phyloP scores from a whole-genome alignment of 2,888 invertebrate species.

The Aethes cnicana region DNA sequence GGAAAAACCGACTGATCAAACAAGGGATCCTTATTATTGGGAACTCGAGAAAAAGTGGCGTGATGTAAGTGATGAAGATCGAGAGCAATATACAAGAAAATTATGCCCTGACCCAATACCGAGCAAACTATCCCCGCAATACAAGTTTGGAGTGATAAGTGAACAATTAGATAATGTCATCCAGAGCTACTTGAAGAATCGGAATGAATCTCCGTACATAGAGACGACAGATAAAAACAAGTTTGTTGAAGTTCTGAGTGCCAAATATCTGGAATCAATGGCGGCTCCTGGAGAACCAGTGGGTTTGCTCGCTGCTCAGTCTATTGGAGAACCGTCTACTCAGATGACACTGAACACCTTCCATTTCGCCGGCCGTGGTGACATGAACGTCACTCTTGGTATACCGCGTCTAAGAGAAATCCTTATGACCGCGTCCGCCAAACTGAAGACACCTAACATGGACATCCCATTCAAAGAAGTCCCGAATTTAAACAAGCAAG shows the following conservation, averaged over 20 bases:
- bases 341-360: constrained; percentile 99
- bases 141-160: constrained; percentile 91
- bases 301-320: constrained; percentile 97
- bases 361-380: constrained; percentile 99
- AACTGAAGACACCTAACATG: constrained; percentile 97
- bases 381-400: constrained; percentile 99
- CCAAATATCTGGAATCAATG: constrained; percentile 89
- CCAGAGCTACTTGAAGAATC: constrained; percentile 79
- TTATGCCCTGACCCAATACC: constrained; percentile 89
- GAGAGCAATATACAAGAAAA: constrained; percentile 76
- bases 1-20: constrained; percentile 72
- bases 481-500: constrained; percentile 74
- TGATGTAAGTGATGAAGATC: constrained; percentile 82
- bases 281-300: constrained; percentile 97
- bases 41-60: constrained; percentile 87
- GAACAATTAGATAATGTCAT: constrained; percentile 90
- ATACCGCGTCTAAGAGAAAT: constrained; percentile 98
- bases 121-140: constrained; percentile 87
- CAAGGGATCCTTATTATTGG: constrained; percentile 83
- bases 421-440: constrained; percentile 96
- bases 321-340: constrained; percentile 99
- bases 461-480: constrained; percentile 90
- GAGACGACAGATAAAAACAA: constrained; percentile 66
- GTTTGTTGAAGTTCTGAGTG: constrained; percentile 87
- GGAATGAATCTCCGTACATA: constrained; percentile 53